Conservation (phyloP, 1,140 invertebrate species). For the Philopotamus ludificatus region DNA sequence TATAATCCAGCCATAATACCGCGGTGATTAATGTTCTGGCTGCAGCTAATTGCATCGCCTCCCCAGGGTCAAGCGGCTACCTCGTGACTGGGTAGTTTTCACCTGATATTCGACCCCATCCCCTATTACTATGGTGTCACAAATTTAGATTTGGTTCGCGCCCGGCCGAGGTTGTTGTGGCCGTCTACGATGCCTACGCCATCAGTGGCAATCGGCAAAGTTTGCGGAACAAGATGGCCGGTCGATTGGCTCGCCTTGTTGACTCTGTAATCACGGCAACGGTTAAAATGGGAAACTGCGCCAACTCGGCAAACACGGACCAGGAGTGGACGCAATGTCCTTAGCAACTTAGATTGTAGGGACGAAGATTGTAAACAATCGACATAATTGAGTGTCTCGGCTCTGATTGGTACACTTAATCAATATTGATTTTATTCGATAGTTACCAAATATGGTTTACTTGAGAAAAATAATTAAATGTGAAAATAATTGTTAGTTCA, state of each 20-base stretch:
- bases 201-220: not conserved
- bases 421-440: too few relatives aligned
- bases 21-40: slow-evolving; percentile 13
- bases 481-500: too few relatives aligned
- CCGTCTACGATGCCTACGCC: not conserved
- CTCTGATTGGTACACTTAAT: too few relatives aligned
- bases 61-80: slow-evolving; percentile 20
- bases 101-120: not conserved
- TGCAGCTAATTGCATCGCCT: slow-evolving; percentile 22
- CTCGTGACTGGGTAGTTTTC: too few relatives aligned
- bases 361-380: not conserved
- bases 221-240: not conserved
- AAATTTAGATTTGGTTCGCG: not conserved
- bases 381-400: slow-evolving; percentile 9
- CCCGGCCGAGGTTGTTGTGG: not conserved
- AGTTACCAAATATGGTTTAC: too few relatives aligned
- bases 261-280: slow-evolving; percentile 6
- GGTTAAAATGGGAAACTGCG: not conserved
- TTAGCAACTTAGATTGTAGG: slow-evolving; percentile 4
- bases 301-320: not conserved
- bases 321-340: not conserved
- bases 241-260: slow-evolving; percentile 4
- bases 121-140: not conserved
- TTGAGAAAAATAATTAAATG: too few relatives aligned
- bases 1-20: not conserved